Conservation (phyloP, 2,797 vertebrate species). For the Spondyliosoma cantharus region DNA sequence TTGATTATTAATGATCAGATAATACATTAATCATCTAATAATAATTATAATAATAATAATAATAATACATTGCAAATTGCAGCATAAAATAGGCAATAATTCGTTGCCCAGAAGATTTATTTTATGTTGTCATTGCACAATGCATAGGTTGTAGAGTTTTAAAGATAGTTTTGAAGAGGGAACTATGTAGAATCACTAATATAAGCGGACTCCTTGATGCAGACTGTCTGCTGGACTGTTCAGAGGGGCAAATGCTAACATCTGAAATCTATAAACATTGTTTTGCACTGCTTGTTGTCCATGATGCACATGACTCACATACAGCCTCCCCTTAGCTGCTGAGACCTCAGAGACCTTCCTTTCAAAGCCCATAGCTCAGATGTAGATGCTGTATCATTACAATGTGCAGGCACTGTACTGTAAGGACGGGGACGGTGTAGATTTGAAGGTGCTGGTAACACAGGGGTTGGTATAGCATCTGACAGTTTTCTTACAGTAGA, state of each 20-base stretch:
- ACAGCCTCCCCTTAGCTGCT: conserved; percentile 13
- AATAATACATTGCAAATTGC: neutral
- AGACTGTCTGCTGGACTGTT: neutral
- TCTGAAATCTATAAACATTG: conserved; percentile 49
- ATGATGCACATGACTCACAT: conserved; percentile 29
- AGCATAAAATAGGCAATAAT: neutral
- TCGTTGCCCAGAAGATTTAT: no score
- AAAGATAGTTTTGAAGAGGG: neutral
- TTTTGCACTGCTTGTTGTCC: conserved; percentile 29
- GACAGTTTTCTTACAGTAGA: neutral
- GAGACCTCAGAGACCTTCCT: conserved; percentile 33
- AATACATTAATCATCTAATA: neutral
- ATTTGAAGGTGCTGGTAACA: conserved; percentile 10
- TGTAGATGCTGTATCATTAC: conserved; percentile 8
- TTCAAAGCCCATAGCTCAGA: conserved; percentile 14
- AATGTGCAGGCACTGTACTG: conserved; percentile 2
- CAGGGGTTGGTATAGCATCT: conserved; percentile 1
- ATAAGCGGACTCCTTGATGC: neutral
- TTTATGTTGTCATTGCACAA: neutral
- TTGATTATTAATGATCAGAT: neutral
- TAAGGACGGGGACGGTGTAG: neutral
- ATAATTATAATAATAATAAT: neutral
- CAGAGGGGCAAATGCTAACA: conserved; percentile 6
- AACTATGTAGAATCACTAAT: neutral
- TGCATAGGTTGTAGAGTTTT: neutral